Evolutionary conservation across 2,113 vertebrate genomes (phyloP), one percentile per base, ranked within the genome.

Genomic region (Chiloscyllium plagiosum): DNA sequence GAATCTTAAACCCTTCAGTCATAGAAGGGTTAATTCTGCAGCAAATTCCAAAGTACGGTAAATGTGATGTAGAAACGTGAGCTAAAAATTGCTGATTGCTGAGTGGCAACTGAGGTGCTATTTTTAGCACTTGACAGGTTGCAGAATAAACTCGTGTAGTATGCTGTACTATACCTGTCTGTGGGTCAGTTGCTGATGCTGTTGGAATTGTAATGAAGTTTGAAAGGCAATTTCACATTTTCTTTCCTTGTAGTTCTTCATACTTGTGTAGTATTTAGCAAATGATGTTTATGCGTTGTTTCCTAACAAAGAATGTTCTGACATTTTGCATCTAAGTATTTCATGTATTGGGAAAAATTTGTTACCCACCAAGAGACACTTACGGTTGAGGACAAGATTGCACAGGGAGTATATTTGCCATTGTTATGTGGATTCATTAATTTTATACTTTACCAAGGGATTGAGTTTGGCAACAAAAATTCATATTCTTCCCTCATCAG

Each of bases 121-220:
- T 72, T 70, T 95, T 95, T 95, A 95, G 93, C 93, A 70, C 37
- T 56, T 83, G 42, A 42, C 93, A 69, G 93, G 69, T 95, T 95
- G 68, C 68, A 95, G 93, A 95, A 72, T 95, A n/a, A 68, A 94
- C 86, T 89, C 22, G 19, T 94, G 65, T 94, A 95, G 10, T 29
- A 72, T 0, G 37, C 68, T 72, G 93, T 70, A 37, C 66, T 95
- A 95, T 72, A 66, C 66, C 69, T 94, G 42, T 72, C 66, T 70
- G 7, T 95, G 68, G 93, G 37, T 95, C 93, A 72, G 17, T 95
- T 95, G 93, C 93, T 72, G 93, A 95, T 50, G 65, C 92, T 95
- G 93, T 47, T 50, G 24, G 37, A 29, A 72, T 72, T 72, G 68
- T 70, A 50, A 72, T 50, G 42, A 47, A 24, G 89, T 66, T 93